phyloP scores from a whole-genome alignment of 2,113 vertebrate species.

The Piprites chloris region DNA sequence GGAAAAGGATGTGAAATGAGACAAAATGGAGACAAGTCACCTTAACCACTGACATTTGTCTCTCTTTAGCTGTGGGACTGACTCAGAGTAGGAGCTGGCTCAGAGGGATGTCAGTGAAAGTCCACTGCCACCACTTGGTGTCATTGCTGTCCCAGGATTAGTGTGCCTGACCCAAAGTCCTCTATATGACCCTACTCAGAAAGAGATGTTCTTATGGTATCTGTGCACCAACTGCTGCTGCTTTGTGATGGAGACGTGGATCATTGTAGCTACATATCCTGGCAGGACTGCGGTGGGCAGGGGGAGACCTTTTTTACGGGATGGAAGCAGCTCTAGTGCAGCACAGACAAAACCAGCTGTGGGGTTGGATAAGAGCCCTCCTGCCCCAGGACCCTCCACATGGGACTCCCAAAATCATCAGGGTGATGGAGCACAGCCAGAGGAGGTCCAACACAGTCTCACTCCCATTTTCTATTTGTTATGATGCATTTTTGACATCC shows the following conservation, averaged over 20 bases:
- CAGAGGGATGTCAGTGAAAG: background rate
- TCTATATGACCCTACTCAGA: background rate
- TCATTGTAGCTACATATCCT: background rate
- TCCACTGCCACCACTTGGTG: slow-evolving; percentile 10
- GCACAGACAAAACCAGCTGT: background rate
- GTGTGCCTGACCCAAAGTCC: background rate
- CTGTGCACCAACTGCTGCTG: background rate
- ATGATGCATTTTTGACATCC: background rate
- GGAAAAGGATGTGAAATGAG: background rate
- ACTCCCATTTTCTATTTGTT: background rate
- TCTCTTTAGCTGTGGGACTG: background rate
- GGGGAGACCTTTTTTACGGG: background rate
- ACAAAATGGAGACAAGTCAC: background rate
- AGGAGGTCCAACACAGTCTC: background rate
- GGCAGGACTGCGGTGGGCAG: no score
- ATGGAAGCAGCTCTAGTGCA: background rate
- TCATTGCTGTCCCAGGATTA: background rate
- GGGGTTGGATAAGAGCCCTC: no score
- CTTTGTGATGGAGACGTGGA: background rate
- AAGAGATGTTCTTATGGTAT: background rate
- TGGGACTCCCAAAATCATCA: background rate
- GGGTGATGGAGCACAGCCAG: background rate
- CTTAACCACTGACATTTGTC: background rate
- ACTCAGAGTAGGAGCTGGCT: background rate
- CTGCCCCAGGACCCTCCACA: background rate